These are phyloP conservation scores for Pandemis cinnamomeana DNA, from an alignment of 2,888 invertebrate species.

Conservation along the genomic window DNA sequence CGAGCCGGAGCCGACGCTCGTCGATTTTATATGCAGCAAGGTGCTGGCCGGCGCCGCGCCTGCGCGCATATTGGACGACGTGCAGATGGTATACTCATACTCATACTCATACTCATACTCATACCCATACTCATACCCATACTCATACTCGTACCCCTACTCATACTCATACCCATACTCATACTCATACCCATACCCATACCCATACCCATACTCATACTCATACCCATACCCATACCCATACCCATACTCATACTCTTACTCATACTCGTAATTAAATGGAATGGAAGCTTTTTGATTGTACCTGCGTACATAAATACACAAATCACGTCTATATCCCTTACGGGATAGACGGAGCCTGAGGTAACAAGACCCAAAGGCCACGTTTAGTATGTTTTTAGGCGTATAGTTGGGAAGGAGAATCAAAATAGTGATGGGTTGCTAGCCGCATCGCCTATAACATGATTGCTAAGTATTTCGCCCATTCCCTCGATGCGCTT, in stretches of 20 bases:
- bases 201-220: neutral
- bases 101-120: neutral
- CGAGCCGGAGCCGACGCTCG: slow-evolving; percentile 98
- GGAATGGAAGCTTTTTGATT: too few species aligned
- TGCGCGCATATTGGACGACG: slow-evolving; percentile 97
- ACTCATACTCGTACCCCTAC: neutral
- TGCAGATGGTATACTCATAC: slow-evolving; percentile 65
- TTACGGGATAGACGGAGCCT: too few species aligned
- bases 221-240: neutral
- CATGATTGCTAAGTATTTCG: too few species aligned
- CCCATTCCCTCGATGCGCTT: too few species aligned
- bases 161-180: neutral
- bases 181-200: neutral
- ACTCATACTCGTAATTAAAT: neutral
- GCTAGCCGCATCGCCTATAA: too few species aligned
- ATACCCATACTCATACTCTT: neutral
- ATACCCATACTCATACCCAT: neutral
- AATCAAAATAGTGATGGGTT: too few species aligned
- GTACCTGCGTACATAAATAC: too few species aligned
- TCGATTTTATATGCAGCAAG: slow-evolving; percentile 99
- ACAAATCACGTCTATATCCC: too few species aligned
- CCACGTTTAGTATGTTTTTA: too few species aligned
- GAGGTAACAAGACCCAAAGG: too few species aligned
- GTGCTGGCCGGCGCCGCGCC: slow-evolving; percentile 97
- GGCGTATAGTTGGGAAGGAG: too few species aligned